Base-by-base conservation (phyloP, 2,888 invertebrate species). In the Phaonia tiefii region DNA sequence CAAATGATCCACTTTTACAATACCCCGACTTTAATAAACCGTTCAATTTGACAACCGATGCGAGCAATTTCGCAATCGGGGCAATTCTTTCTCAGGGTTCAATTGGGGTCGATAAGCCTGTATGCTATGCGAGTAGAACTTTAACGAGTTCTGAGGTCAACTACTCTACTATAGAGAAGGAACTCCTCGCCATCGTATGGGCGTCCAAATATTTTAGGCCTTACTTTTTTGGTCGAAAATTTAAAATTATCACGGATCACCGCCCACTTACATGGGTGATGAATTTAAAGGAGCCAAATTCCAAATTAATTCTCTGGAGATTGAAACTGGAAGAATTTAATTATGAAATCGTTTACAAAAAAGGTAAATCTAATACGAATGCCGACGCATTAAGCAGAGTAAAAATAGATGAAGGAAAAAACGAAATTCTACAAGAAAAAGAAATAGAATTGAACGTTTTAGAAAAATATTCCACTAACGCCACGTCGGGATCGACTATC, bases 401-500 rank as follows among this genome's bases (percentile, higher is more conserved):
- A 2, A 42, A 42, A 42, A 11, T 42, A 42, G 42, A 42, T 4
- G 4, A 8, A 42, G n/a, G n/a, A 8, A 42, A 2, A 2, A 10
- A 42, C 42, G 42, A 42, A 8, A 42, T 13, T n/a, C n/a, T n/a
- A n/a, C n/a, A n/a, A n/a, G 46, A 46, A 15, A 15, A 46, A 46
- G 15, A 46, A 17, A 15, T 46, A 15, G 17, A 46, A 5, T n/a
- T 46, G 17, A 46, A 46, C 17, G 17, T 46, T 15, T 15, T n/a
- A 17, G 46, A 54, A 20, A 13, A 54, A 5, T 13, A 20, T 22
- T 54, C 54, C 22, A 22, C 4, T 54, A 8, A 22, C 15, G 54
- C 11, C 54, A 54, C 54, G 10, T 54, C 54, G 13, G 54, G 54
- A 22, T 25, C 54, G 10, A 25, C 54, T 13, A 54, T 54, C 10